These are phyloP conservation scores for Larimichthys crocea DNA, from an alignment of 2,113 vertebrate genomes.

Conservation along the genomic window DNA sequence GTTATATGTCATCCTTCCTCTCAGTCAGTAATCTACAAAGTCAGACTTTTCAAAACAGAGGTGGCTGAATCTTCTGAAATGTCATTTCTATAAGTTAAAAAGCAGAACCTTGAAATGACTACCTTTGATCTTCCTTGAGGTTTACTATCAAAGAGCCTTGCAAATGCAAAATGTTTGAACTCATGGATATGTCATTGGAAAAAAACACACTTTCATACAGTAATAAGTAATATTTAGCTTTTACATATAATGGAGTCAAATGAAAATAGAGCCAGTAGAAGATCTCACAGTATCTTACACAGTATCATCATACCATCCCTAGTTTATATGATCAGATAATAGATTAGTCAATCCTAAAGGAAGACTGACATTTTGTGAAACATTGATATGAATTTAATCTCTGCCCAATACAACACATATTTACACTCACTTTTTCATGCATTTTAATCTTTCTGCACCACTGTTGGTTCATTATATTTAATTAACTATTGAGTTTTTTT, in stretches of 20 bases:
- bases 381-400: slow-evolving; percentile 11
- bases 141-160: slow-evolving; percentile 36
- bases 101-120: slow-evolving; percentile 20
- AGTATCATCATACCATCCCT: neutral
- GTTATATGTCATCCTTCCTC: slow-evolving; percentile 1
- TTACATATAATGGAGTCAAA: neutral
- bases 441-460: too few species aligned
- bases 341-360: neutral
- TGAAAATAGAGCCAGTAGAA: neutral
- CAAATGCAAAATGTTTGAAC: slow-evolving; percentile 25
- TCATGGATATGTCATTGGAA: slow-evolving; percentile 1
- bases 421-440: too few species aligned
- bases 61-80: slow-evolving; percentile 21
- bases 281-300: neutral
- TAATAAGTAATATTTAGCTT: slow-evolving; percentile 13
- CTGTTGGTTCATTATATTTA: too few species aligned
- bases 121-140: slow-evolving; percentile 38
- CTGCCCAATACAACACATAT: too few species aligned
- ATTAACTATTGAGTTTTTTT: too few species aligned
- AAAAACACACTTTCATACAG: slow-evolving; percentile 3
- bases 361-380: slow-evolving; percentile 9
- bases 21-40: slow-evolving; percentile 27
- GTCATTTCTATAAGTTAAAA: slow-evolving; percentile 23
- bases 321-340: neutral
- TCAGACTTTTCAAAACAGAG: slow-evolving; percentile 13